phyloP scores from a whole-genome alignment of 92 coral and sea anemone genomes.

The Bergia sp. region DNA sequence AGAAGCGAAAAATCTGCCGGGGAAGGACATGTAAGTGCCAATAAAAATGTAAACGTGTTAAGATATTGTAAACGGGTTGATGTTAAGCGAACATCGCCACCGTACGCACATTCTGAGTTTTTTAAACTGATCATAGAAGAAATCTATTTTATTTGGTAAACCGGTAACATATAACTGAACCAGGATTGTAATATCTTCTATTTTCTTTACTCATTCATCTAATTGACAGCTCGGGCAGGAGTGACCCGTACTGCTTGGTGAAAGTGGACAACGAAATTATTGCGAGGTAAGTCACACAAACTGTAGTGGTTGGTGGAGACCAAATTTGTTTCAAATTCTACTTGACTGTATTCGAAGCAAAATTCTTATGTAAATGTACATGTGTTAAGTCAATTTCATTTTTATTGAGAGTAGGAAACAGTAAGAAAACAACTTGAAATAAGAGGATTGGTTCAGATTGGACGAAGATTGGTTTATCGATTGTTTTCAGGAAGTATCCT shows the following conservation, averaged over 20 bases:
- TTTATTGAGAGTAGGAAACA: not conserved
- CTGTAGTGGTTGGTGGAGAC: not conserved
- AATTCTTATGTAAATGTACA: not conserved
- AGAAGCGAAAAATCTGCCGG: constrained; percentile 91
- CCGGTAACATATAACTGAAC: too few species aligned
- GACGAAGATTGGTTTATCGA: not conserved
- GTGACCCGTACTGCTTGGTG: constrained; percentile 93
- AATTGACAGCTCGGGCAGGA: constrained; percentile 80
- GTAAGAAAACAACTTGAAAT: not conserved
- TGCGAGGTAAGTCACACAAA: constrained; percentile 73
- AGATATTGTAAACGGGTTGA: too few species aligned
- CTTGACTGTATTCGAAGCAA: not conserved
- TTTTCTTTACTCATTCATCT: not conserved
- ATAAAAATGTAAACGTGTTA: not conserved
- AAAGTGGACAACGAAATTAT: constrained; percentile 90
- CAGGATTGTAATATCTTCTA: too few species aligned
- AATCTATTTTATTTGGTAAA: too few species aligned
- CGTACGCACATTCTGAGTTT: too few species aligned
- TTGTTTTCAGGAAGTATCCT: not conserved
- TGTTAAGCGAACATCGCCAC: too few species aligned
- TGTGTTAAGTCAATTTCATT: not conserved
- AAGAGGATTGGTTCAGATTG: too few species aligned
- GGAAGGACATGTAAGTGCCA: constrained; percentile 89
- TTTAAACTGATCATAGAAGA: too few species aligned
- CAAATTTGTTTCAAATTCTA: not conserved